Evolutionary conservation across 2,797 vertebrate genomes (phyloP), one percentile per base, ranked within the genome.

Genomic region (Trichosurus vulpecula): DNA sequence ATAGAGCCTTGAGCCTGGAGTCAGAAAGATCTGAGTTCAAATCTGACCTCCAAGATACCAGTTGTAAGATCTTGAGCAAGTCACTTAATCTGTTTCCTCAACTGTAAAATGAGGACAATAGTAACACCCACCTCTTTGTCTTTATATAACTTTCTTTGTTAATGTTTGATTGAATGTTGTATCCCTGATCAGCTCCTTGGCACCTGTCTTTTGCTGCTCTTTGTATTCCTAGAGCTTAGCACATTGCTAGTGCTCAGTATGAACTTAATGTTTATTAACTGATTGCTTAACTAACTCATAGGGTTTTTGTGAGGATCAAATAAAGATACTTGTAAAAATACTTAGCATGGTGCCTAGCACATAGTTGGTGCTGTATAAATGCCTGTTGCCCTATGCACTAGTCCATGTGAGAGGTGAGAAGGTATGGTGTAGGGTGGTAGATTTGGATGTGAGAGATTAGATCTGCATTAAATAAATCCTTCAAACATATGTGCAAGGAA

Each of bases 401-500:
- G 41, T 87, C 25, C 22, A 4, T 51, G 27, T 87, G 74, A 51
- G 41, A 87, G 9, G 22, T 47, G 25, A 51, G 25, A 87, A 41
- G n/a, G n/a, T 74, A 41, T 74, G n/a, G n/a, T 41, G 2, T 51
- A 25, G 22, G 22, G 41, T 51, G 41, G 25, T 47, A 51, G 41
- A 47, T 87, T 25, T 87, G 74, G 5, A 87, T 27, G 22, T 47
- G 41, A 51, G 31, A 87, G n/a, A 51, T 51, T 87, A 87, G 41
- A 35, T 47, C 2, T 87, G 74, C 41, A 87, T 51, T 51, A 87
- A 51, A 41, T 53, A 81, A 66, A 52, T 47, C 94, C 5, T 93
- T 95, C 90, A 94, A 10, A 47, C 25, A 52, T 10, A 0, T 87
- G 25, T 91, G 9, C 10, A 94, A 95, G 91, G 57, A 96, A 27